A percentile compares a stretch with the other conserved stretches of the same genome.
phyloP scores from a whole-genome alignment of 2,797 vertebrate genomes.

The Mormyrus proboscirostris region DNA sequence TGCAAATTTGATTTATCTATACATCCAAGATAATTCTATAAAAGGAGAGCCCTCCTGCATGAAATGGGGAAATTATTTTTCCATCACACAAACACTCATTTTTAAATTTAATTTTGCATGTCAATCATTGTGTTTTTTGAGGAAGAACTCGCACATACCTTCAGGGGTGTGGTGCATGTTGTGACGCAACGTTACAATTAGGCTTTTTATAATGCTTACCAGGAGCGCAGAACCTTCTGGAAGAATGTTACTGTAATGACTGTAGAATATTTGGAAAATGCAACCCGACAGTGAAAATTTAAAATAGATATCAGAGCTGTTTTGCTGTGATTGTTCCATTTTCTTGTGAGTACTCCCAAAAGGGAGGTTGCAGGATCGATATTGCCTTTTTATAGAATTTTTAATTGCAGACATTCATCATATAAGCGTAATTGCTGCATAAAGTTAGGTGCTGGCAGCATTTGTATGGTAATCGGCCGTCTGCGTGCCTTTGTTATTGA shows the following conservation, averaged over 20 bases:
- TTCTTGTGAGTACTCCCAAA: neutral
- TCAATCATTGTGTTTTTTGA: neutral
- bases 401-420: slow-evolving; percentile 11
- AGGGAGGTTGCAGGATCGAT: neutral
- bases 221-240: neutral
- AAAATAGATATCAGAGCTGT: neutral
- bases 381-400: neutral
- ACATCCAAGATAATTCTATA: slow-evolving; percentile 11
- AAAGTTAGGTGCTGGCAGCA: neutral
- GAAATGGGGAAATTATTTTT: neutral
- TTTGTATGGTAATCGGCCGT: neutral
- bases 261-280: neutral
- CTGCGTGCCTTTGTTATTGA: neutral
- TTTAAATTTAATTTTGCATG: neutral
- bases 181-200: neutral
- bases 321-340: neutral
- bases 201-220: neutral
- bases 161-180: neutral
- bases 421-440: neutral
- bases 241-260: neutral
- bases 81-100: neutral
- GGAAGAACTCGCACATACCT: neutral
- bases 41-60: neutral
- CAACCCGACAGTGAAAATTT: neutral
- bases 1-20: slow-evolving; percentile 6